Evolutionary conservation across 2,113 vertebrate genomes (phyloP), one percentile per base, ranked within the genome.

Genomic region (Neolamprologus cancellatus): DNA sequence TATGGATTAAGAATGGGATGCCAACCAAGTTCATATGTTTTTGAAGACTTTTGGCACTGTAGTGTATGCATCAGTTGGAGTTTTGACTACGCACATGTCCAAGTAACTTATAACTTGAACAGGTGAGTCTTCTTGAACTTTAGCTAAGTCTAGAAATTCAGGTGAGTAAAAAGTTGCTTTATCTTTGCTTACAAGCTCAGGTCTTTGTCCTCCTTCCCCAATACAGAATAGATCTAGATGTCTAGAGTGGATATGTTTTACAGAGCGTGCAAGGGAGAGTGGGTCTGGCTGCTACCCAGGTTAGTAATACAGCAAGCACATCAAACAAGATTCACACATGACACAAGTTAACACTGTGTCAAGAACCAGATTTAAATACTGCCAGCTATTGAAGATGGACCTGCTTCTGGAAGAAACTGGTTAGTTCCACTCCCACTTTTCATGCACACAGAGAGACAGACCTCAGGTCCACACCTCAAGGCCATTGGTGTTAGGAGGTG

Each of bases 181-280:
- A 7, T 39, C 34, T 69, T 69, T 69, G n/a, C 64, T 69, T 23
- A 20, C 1, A 69, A 69, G 64, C 64, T 41, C 36, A 23, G 36
- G n/a, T 41, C 36, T 69, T 20, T 41, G 34, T 69, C 12, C 64
- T 15, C 64, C 12, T 41, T 69, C 34, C 34, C 17, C 64, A 23
- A 23, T 23, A 69, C 64, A 39, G 34, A 69, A 23, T 69, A 41
- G 34, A 39, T 41, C 7, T 66, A 0, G 1, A 34, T 41, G 34
- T 69, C 64, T 0, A 41, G n/a, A 41, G 64, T 23, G 36, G 18
- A 14, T 39, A 41, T 69, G 0, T 69, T 69, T 69, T 69, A 23
- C 64, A 69, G 34, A 39, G 34, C 5, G 2, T 14, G 34, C 36
- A 14, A 23, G n/a, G 64, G n/a, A 69, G 18, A 69, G 64, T 23